A percentile compares a stretch with the other conserved stretches of the same genome.
These are phyloP conservation scores for Ectropis crepuscularia DNA, from an alignment of 2,888 invertebrate species.

Conservation along the genomic window DNA sequence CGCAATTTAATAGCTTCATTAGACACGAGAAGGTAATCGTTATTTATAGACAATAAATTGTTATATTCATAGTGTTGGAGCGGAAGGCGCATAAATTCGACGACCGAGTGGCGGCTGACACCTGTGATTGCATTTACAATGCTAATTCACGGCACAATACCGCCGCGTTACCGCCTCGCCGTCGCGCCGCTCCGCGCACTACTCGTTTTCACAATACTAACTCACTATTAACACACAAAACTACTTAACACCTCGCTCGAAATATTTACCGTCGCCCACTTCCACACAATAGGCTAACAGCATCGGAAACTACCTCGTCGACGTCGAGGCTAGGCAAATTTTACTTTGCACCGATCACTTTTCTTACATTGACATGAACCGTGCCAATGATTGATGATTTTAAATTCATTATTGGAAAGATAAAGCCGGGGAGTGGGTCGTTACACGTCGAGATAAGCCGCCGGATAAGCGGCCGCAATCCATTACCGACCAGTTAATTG, in stretches of 20 bases:
- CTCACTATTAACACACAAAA: constrained; percentile 37
- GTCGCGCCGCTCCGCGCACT: constrained; percentile 53
- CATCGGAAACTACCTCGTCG: constrained; percentile 5
- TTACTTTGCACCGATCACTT: constrained; percentile 21
- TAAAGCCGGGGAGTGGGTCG: constrained; percentile 66
- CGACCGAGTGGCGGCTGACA: constrained; percentile 79
- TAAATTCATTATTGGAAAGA: constrained; percentile 69
- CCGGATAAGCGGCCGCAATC: constrained; percentile 79
- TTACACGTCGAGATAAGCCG: constrained; percentile 75
- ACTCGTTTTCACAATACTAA: constrained; percentile 56
- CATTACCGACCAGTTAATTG: constrained; percentile 83
- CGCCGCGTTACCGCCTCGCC: constrained; percentile 56
- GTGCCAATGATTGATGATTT: constrained; percentile 66
- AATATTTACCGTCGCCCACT: constrained; percentile 31
- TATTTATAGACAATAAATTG: constrained; percentile 80
- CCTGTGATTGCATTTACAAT: constrained; percentile 85
- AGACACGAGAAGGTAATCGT: constrained; percentile 65
- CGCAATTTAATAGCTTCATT: constrained; percentile 68
- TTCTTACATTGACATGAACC: constrained; percentile 49
- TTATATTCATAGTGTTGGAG: constrained; percentile 73
- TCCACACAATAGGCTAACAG: constrained; percentile 3
- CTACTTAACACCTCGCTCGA: constrained; percentile 24
- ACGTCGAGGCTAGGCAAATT: constrained; percentile 16
- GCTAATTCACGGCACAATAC: constrained; percentile 80
- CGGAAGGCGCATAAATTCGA: constrained; percentile 81